A percentile compares a stretch with the other conserved stretches of the same genome.
phyloP scores from a whole-genome alignment of 2,113 vertebrate species.

The Halcyon senegalensis region DNA sequence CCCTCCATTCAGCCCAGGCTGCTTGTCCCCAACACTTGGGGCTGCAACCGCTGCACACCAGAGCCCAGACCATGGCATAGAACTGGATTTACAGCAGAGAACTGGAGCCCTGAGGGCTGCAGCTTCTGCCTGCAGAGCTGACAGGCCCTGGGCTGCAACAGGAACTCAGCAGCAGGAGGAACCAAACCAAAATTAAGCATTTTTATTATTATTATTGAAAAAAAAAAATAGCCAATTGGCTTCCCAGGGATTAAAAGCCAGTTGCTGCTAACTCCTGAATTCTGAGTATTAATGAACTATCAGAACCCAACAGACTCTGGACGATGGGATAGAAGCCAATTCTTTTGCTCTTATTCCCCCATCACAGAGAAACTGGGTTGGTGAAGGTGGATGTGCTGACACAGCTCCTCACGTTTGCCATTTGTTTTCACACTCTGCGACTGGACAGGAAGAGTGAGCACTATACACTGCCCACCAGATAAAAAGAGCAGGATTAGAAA shows the following conservation, averaged over 20 bases:
- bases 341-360: neutral
- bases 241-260: neutral
- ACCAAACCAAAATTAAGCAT: neutral
- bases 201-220: no score
- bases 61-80: neutral
- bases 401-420: neutral
- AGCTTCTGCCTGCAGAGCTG: neutral
- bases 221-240: neutral
- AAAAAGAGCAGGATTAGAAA: neutral
- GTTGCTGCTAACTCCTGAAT: neutral
- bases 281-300: neutral
- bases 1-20: neutral
- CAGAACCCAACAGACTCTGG: fast-evolving
- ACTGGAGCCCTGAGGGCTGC: fast-evolving
- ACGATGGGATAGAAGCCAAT: neutral
- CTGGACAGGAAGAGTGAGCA: fast-evolving
- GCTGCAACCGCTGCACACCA: no score
- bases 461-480: fast-evolving
- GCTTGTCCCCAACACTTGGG: fast-evolving
- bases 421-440: neutral
- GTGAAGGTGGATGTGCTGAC: neutral
- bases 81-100: neutral
- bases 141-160: neutral
- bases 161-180: neutral
- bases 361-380: fast-evolving